These are phyloP conservation scores for Tychaedon coryphoeus DNA, from an alignment of 2,113 vertebrate species.

Conservation along the genomic window DNA sequence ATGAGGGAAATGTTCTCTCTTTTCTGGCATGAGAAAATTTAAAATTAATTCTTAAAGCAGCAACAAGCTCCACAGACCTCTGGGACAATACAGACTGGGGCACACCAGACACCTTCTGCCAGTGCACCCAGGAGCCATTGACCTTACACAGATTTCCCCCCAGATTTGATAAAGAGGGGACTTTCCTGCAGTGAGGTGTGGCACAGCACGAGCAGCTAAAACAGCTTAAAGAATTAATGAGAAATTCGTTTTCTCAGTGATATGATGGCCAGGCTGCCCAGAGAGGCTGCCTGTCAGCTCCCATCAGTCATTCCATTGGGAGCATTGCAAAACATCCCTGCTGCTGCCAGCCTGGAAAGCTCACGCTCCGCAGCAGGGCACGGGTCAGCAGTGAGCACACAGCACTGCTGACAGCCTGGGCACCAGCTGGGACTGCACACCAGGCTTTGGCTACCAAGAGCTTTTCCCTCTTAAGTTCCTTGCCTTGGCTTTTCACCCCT, in stretches of 20 bases:
- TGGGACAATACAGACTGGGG: not conserved
- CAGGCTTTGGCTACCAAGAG: conserved; percentile 13
- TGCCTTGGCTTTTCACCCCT: not conserved
- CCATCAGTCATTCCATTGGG: conserved; percentile 17
- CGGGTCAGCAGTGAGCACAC: not conserved
- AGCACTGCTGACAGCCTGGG: not conserved
- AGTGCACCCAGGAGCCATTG: not conserved
- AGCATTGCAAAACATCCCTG: not conserved
- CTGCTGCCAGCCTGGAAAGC: not conserved
- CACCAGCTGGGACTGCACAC: not conserved
- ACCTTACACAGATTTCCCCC: not conserved
- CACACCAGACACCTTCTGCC: not conserved
- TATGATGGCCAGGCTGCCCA: not conserved
- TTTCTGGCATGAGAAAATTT: not conserved
- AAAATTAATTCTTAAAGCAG: not conserved
- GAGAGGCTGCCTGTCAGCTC: conserved; percentile 37
- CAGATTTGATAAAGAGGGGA: not conserved
- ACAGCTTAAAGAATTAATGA: conserved; percentile 9
- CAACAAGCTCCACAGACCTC: not conserved
- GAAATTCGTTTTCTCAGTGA: not conserved
- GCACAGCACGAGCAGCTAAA: not conserved
- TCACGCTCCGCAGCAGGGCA: not conserved
- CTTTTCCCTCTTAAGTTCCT: not conserved
- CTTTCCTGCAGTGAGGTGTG: not conserved
- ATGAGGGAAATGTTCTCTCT: not conserved